Evolutionary conservation across 2,888 invertebrate species (phyloP).

Genomic region (Andrena trimmerana): DNA sequence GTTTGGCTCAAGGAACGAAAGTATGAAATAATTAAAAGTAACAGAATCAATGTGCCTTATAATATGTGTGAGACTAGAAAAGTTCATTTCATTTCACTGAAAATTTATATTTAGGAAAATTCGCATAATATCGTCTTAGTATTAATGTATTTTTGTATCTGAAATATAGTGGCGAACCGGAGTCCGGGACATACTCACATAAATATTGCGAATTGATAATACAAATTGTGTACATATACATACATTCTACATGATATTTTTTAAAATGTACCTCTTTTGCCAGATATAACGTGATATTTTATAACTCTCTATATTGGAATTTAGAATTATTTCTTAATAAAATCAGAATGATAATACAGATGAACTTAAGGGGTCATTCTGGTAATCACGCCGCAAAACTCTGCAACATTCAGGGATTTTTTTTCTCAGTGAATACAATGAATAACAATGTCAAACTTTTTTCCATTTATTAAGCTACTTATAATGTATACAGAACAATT

Average conservation of each 20-base stretch:
- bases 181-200: conserved; percentile 9
- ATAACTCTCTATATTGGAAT: conserved; percentile 2
- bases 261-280: background rate
- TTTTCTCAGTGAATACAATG: too few relatives aligned
- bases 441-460: too few relatives aligned
- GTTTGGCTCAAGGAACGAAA: conserved; percentile 20
- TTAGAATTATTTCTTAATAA: conserved; percentile 23
- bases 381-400: too few relatives aligned
- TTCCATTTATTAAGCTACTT: too few relatives aligned
- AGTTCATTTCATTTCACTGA: conserved; percentile 30
- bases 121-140: conserved; percentile 7
- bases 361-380: background rate
- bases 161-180: conserved; percentile 2
- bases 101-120: conserved; percentile 18
- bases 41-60: conserved; percentile 58
- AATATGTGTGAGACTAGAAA: conserved; percentile 53
- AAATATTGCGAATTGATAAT: conserved; percentile 19
- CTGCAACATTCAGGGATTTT: too few relatives aligned
- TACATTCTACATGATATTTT: conserved; percentile 15
- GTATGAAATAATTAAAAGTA: conserved; percentile 30
- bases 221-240: conserved; percentile 24
- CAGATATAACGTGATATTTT: conserved; percentile 19
- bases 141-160: conserved; percentile 20
- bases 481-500: too few relatives aligned
- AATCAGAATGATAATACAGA: conserved; percentile 10